Evolutionary conservation across 2,797 vertebrate species (phyloP).

Genomic region (Sparidentex hasta): DNA sequence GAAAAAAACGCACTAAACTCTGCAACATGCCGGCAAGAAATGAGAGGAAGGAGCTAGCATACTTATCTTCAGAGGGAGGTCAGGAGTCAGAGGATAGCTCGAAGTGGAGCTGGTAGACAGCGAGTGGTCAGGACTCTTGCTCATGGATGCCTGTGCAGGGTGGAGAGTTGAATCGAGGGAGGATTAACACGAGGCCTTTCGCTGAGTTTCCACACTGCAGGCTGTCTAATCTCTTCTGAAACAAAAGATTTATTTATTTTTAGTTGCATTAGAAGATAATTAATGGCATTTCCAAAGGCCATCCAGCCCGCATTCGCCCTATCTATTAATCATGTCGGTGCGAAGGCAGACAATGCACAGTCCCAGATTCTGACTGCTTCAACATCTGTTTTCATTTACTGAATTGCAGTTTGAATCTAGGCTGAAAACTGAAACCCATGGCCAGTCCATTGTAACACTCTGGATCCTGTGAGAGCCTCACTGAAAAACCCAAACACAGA

Average conservation of each 20-base stretch:
- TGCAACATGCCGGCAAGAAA: not conserved
- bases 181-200: not conserved
- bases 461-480: conserved; percentile 43
- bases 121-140: conserved; percentile 1
- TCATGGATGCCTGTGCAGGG: conserved; percentile 28
- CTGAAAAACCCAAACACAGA: conserved; percentile 54
- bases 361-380: conserved; percentile 44
- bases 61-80: conserved; percentile 6
- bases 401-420: conserved; percentile 56
- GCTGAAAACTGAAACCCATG: conserved; percentile 66
- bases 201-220: not conserved
- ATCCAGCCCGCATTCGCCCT: not conserved
- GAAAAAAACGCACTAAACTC: conserved; percentile 5
- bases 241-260: conserved; percentile 15
- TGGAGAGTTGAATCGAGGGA: conserved; percentile 1
- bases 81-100: conserved; percentile 25
- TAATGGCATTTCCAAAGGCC: not conserved
- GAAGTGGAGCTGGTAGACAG: conserved; percentile 2
- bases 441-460: conserved; percentile 44
- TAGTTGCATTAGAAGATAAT: not conserved
- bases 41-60: not conserved
- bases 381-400: conserved; percentile 79
- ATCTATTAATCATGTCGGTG: conserved; percentile 17
- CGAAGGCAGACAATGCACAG: conserved; percentile 34
- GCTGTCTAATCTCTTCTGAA: not conserved